Evolutionary conservation across 2,113 vertebrate genomes (phyloP).

Genomic region (Centrocercus urophasianus): DNA sequence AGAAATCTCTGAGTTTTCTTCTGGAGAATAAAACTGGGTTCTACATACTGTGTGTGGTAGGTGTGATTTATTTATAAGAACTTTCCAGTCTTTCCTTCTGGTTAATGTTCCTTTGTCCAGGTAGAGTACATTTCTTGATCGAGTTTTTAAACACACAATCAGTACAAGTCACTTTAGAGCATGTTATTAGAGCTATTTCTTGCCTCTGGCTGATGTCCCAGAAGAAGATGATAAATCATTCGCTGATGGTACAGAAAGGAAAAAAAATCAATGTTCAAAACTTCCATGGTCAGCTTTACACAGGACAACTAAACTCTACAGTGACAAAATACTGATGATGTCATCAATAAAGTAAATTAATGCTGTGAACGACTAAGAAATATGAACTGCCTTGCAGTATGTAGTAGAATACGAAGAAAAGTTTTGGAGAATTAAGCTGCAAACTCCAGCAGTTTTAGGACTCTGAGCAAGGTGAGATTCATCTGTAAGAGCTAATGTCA

Average conservation of each 20-base stretch:
- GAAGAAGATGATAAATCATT: constrained; percentile 48
- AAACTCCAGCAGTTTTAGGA: not conserved
- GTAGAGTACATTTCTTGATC: not conserved
- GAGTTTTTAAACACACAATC: not conserved
- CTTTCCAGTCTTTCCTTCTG: not conserved
- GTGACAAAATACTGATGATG: constrained; percentile 41
- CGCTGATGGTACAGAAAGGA: not conserved
- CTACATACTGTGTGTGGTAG: not conserved
- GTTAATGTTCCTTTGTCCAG: not conserved
- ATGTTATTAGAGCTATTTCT: not conserved
- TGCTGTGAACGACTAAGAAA: not conserved
- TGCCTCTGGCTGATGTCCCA: constrained; percentile 16
- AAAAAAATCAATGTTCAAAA: constrained; percentile 38
- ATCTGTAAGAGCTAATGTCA: not conserved
- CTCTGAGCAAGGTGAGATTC: not conserved
- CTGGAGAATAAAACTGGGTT: not conserved
- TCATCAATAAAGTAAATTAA: constrained; percentile 23
- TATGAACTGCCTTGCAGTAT: not conserved
- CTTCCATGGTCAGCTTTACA: constrained; percentile 60
- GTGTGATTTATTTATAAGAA: not conserved
- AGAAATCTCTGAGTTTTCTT: not conserved
- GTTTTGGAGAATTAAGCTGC: not conserved
- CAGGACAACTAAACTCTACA: not conserved
- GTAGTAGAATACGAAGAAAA: not conserved
- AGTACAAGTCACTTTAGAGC: not conserved